These are phyloP conservation scores for Chaetodon auriga DNA, from an alignment of 2,113 vertebrate species.

Conservation along the genomic window DNA sequence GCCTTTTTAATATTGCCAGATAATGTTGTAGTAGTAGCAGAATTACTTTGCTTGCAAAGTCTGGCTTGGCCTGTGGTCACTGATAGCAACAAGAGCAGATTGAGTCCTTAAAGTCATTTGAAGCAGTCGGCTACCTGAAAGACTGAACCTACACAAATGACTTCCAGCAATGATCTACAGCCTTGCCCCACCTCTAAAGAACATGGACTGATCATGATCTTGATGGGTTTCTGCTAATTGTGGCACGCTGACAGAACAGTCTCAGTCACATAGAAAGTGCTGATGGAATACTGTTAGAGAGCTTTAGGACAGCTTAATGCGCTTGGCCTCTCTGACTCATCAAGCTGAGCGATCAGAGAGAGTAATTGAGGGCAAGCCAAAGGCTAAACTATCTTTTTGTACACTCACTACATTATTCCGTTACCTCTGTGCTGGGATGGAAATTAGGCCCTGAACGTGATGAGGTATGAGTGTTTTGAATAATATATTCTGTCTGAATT, in stretches of 20 bases:
- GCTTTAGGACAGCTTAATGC: slow-evolving; percentile 71
- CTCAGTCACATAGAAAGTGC: slow-evolving; percentile 48
- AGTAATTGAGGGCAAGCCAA: slow-evolving; percentile 73
- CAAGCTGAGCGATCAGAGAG: slow-evolving; percentile 62
- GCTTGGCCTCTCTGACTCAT: slow-evolving; percentile 71
- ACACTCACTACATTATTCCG: slow-evolving; percentile 54
- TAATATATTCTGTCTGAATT: slow-evolving; percentile 29
- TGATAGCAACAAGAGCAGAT: slow-evolving; percentile 43
- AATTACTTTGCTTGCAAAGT: background rate
- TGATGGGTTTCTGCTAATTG: slow-evolving; percentile 52
- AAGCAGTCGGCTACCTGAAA: slow-evolving; percentile 58
- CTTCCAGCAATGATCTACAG: slow-evolving; percentile 30
- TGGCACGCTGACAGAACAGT: slow-evolving; percentile 19
- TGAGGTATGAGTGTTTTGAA: slow-evolving; percentile 27
- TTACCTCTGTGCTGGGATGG: slow-evolving; percentile 50
- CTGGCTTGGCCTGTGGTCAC: slow-evolving; percentile 19
- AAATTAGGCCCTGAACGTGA: slow-evolving; percentile 56
- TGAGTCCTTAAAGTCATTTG: slow-evolving; percentile 47
- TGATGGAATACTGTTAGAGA: slow-evolving; percentile 62
- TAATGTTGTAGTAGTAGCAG: background rate
- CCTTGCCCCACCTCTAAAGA: slow-evolving; percentile 25
- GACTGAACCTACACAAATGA: slow-evolving; percentile 26
- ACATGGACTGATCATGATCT: slow-evolving; percentile 29
- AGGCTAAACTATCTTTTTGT: slow-evolving; percentile 75
- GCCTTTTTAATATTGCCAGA: background rate